Base-by-base conservation (phyloP, 2,113 vertebrate genomes). In the Nesogale talazaci region DNA sequence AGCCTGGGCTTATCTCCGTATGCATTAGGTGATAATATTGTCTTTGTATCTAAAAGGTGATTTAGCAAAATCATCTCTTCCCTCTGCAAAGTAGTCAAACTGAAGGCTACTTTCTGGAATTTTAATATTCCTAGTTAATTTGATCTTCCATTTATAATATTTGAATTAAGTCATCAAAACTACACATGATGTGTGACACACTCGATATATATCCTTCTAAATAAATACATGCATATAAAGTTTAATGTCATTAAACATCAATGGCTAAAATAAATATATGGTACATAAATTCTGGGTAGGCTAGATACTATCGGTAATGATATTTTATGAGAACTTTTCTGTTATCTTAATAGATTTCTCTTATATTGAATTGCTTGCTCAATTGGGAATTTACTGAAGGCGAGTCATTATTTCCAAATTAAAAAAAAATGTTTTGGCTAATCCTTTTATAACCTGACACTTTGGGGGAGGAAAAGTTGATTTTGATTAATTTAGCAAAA, bases 401-500 rank as follows among this genome's bases (percentile, higher is more conserved):
- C 89, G 86, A 88, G 78, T 12, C 19, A 69, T 90, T 87, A 84
- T 95, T 93, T 92, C n/a, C 83, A 90, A 52, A 92, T 83, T 78
- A 93, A 91, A 94, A 91, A 65, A 87, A 94, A 91, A 65, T 91
- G n/a, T 93, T 94, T 95, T 94, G 75, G 52, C 59, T 91, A 91
- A 38, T 87, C 75, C 79, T 94, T 91, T 95, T 91, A 91, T 93
- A 89, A 87, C 6, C 36, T 82, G 59, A 56, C 67, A n/a, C 93
- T 20, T 74, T 86, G 93, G 42, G 91, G 46, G 46, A 12, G 46
- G 91, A 81, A 86, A 91, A 65, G 85, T 77, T 72, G 76, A 52
- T 94, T 91, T 90, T 83, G 29, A 42, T 61, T 83, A 78, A 52
- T 86, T 96, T 96, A 92, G 83, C 70, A 70, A 93, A 88, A 83